phyloP scores from a whole-genome alignment of 1,140 invertebrate species.

The Bombus superbus region DNA sequence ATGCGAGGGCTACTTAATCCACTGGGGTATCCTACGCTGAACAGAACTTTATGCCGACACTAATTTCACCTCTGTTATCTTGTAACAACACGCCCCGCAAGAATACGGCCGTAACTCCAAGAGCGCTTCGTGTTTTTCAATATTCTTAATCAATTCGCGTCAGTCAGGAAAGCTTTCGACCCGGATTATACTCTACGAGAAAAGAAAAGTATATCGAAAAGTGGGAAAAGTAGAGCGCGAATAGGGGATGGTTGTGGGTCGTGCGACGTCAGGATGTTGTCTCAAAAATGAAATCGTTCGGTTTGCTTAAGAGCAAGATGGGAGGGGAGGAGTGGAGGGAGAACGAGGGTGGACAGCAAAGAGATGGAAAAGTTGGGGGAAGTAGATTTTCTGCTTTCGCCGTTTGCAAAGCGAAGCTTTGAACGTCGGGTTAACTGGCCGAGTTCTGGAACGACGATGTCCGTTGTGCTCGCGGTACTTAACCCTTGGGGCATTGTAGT shows the following conservation, averaged over 20 bases:
- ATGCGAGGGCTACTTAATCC: conserved; percentile 2
- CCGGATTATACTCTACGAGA: background rate
- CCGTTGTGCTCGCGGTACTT: conserved; percentile 45
- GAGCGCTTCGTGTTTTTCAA: background rate
- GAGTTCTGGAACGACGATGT: conserved; percentile 55
- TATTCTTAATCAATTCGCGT: conserved; percentile 31
- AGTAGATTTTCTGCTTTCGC: conserved; percentile 52
- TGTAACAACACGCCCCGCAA: background rate
- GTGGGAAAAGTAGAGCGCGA: background rate
- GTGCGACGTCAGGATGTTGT: conserved; percentile 23
- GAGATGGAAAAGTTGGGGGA: conserved; percentile 48
- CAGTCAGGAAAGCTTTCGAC: background rate
- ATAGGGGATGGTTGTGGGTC: background rate
- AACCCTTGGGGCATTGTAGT: conserved; percentile 52
- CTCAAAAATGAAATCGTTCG: conserved; percentile 44
- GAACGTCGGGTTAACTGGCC: conserved; percentile 43
- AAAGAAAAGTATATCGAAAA: background rate
- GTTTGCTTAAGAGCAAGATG: conserved; percentile 15
- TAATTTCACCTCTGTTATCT: background rate
- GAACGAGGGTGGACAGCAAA: background rate
- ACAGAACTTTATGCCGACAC: conserved; percentile 7
- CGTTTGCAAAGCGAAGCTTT: conserved; percentile 49
- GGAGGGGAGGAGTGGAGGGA: no score
- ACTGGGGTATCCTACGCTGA: conserved; percentile 2
- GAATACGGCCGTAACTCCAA: background rate